A percentile compares a stretch with the other conserved stretches of the same genome.
Conservation (phyloP, 2,797 vertebrate genomes). For the Ctenosaura bakeri region DNA sequence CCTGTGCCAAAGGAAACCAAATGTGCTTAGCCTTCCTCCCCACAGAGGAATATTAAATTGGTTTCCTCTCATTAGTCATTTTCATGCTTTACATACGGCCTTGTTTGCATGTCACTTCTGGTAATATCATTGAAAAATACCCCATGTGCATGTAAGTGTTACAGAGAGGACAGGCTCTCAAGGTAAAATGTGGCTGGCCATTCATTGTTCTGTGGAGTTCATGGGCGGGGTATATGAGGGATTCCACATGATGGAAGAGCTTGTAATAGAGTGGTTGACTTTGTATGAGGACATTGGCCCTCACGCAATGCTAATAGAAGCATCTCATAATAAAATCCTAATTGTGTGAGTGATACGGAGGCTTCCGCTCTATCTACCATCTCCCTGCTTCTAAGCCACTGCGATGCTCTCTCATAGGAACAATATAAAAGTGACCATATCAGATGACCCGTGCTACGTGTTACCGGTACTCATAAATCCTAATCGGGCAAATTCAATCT, state of each 20-base stretch:
- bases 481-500: constrained; percentile 71
- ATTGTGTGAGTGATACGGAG: constrained; percentile 63
- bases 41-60: not conserved
- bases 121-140: constrained; percentile 63
- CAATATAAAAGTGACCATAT: constrained; percentile 54
- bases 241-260: constrained; percentile 43
- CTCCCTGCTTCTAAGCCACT: constrained; percentile 59
- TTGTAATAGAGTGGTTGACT: constrained; percentile 56
- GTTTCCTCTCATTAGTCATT: constrained; percentile 48
- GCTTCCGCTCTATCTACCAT: constrained; percentile 54
- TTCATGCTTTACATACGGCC: constrained; percentile 57
- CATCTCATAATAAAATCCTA: constrained; percentile 69
- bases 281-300: constrained; percentile 67
- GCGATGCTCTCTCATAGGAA: constrained; percentile 52
- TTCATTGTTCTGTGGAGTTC: constrained; percentile 65
- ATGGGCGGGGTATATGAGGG: constrained; percentile 42
- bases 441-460: constrained; percentile 63
- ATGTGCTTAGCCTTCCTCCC: not conserved
- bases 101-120: constrained; percentile 56
- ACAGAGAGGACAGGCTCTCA: constrained; percentile 63
- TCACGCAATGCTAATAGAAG: constrained; percentile 66
- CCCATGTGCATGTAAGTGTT: constrained; percentile 59
- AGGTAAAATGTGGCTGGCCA: constrained; percentile 56
- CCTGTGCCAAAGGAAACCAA: not conserved
- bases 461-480: constrained; percentile 70